Conservation (phyloP, 2,113 vertebrate genomes). For the Anser cygnoides region DNA sequence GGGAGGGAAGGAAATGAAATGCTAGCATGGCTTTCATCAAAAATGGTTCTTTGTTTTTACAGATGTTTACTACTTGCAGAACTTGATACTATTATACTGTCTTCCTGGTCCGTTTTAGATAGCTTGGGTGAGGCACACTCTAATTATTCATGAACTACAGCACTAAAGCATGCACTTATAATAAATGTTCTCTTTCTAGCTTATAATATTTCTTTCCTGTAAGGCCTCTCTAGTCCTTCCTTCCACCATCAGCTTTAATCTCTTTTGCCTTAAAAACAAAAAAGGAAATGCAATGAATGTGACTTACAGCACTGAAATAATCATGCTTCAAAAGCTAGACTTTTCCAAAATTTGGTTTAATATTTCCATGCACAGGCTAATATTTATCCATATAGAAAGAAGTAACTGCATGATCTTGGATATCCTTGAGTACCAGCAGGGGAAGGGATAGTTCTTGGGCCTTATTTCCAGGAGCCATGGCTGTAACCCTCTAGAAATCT, state of each 20-base stretch:
- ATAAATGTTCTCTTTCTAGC: not conserved
- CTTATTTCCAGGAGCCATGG: not conserved
- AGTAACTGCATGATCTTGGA: not conserved
- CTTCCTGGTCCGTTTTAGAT: not conserved
- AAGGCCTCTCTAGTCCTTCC: not conserved
- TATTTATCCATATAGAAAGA: not conserved
- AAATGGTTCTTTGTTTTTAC: not conserved
- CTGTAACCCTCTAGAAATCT: not conserved
- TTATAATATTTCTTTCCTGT: not conserved
- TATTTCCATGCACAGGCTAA: not conserved
- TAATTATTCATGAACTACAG: not conserved
- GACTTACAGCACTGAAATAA: not conserved
- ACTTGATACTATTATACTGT: no score
- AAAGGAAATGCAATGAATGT: not conserved
- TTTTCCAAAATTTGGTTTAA: not conserved
- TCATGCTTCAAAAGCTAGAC: fast-evolving
- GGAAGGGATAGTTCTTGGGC: not conserved
- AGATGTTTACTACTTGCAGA: not conserved
- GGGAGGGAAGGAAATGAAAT: not conserved
- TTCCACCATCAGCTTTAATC: not conserved
- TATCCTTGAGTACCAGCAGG: not conserved
- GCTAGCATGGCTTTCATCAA: not conserved
- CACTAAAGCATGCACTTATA: not conserved
- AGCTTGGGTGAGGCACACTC: fast-evolving
- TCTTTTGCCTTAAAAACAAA: not conserved